Evolutionary conservation across 2,797 vertebrate species (phyloP), one percentile per base, ranked within the genome.

Genomic region (Neolamprologus multifasciatus): DNA sequence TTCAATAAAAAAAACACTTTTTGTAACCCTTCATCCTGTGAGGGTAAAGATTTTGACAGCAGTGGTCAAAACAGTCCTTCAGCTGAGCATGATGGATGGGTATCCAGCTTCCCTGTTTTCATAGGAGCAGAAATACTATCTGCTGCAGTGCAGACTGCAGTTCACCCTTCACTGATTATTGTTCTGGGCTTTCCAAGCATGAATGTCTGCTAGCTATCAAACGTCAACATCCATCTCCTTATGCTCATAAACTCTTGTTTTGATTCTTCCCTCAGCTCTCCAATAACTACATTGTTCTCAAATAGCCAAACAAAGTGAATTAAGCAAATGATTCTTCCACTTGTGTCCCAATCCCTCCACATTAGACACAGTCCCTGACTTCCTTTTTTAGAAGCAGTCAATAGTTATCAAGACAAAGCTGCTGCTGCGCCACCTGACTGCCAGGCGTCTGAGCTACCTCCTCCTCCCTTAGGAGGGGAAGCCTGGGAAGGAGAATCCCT

Each of bases 401-500:
- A 89, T 92, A 81, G 59, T 92, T 89, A 94, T 92, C 84, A 86
- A 90, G 89, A 88, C 81, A 76, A 86, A 88, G 87, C 83, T 54
- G 21, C 33, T 62, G 82, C 67, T 69, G 85, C 74, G 6, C 81
- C 88, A 81, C 82, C 80, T 87, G 86, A 89, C 84, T 85, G 48
- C 59, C 86, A 80, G 64, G 79, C 57, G 31, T 87, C 89, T 85
- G 64, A 80, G 81, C 83, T 77, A 79, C 79, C 84, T n/a, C 67
- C 79, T 40, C 77, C 51, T 38, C 79, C 71, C 45, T 67, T 82
- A 86, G 78, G 80, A 80, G 93, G 92, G 93, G 82, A 92, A 94
- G 93, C 94, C 94, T 90, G 54, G 33, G 84, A 88, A 91, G 92
- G 94, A 95, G 93, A 95, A 95, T 95, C 94, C 95, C 93, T 95